Evolutionary conservation across 1,140 invertebrate species (phyloP).

Genomic region (Plutomurus gul): DNA sequence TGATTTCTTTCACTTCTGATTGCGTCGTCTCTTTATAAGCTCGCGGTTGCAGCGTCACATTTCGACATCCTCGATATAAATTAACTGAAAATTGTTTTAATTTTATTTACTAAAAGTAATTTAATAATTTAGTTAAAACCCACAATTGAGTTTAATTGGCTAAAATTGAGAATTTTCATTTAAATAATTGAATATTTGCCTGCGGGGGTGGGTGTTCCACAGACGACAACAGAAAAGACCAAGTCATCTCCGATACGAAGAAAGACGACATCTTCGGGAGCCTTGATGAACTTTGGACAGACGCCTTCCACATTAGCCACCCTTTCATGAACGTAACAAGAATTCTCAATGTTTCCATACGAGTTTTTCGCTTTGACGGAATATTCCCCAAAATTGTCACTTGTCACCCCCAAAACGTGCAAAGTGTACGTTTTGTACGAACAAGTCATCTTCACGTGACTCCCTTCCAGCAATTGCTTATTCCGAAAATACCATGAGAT

Average conservation of each 20-base stretch:
- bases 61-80: constrained; percentile 82
- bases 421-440: neutral
- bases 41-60: constrained; percentile 76
- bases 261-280: neutral
- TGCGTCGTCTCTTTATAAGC: constrained; percentile 75
- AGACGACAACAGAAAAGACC: neutral
- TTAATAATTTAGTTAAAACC: neutral
- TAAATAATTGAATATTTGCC: neutral
- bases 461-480: neutral
- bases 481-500: neutral
- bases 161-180: neutral
- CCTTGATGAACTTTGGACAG: neutral
- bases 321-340: neutral
- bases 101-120: neutral
- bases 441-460: neutral
- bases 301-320: neutral
- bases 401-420: neutral
- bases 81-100: constrained; percentile 65
- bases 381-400: neutral
- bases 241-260: neutral
- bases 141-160: neutral
- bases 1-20: neutral
- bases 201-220: neutral
- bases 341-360: neutral
- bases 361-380: neutral